Evolutionary conservation across 2,797 vertebrate species (phyloP).

Genomic region (Neopelma chrysocephalum): DNA sequence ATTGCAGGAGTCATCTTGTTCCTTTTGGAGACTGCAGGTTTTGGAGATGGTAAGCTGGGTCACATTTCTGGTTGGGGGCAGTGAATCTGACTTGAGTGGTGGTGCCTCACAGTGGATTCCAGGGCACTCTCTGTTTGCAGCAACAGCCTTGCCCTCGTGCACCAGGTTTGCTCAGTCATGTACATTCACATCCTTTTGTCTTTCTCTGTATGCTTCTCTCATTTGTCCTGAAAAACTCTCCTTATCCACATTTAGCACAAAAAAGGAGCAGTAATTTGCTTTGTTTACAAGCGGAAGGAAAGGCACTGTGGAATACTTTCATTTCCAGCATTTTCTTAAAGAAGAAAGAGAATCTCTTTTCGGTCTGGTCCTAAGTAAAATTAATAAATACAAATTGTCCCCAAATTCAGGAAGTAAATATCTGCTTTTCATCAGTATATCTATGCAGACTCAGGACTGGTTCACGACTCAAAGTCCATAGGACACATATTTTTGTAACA

Average conservation of each 20-base stretch:
- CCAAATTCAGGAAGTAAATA: neutral
- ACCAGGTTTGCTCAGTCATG: neutral
- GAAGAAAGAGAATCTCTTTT: neutral
- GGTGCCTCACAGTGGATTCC: neutral
- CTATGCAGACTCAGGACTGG: neutral
- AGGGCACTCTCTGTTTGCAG: neutral
- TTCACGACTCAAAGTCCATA: neutral
- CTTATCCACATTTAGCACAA: neutral
- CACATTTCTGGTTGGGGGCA: fast-evolving
- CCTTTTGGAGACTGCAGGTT: neutral
- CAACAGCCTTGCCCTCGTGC: neutral
- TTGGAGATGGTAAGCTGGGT: neutral
- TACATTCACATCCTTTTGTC: neutral
- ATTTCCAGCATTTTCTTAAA: neutral
- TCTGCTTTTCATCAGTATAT: neutral
- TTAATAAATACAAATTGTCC: neutral
- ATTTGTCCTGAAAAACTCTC: neutral
- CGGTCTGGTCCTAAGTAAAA: neutral
- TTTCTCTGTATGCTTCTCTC: neutral
- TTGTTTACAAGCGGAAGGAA: neutral
- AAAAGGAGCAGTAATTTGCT: neutral
- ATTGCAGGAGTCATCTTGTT: neutral
- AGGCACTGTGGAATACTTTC: neutral
- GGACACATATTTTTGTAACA: neutral
- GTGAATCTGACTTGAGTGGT: neutral